Evolutionary conservation across 1,140 invertebrate species (phyloP), one percentile per base, ranked within the genome.

Genomic region (Heliconius melpomene): DNA sequence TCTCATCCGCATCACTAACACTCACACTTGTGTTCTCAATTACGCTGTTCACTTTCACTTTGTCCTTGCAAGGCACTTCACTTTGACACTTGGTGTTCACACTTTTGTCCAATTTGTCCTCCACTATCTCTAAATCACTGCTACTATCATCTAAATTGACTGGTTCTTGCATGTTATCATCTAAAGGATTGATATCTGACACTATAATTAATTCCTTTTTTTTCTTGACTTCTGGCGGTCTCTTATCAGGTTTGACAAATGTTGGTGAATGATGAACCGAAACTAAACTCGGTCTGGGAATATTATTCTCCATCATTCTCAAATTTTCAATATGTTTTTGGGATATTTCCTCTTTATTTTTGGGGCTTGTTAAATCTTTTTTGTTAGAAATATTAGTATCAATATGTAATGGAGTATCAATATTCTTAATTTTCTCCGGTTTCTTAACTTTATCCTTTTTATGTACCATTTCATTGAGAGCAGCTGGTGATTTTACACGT

Each of bases 91-190:
- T 83, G 71, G 72, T 84, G 88, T 71, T 89, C 87, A 89, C 86
- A 88, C 84, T 88, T 86, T 89, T 88, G 75, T 87, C 87, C 60
- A 78, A 82, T 74, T 90, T 90, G 13, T 94, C 92, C 60, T 92
- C 91, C 8, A 94, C 83, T 23, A 94, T 77, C 84, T 93, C 93
- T 8, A 94, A 89, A 57, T 93, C 92, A 88, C 91, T 93, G 81
- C 91, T 93, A 60, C 92, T 94, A 71, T 94, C 93, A 66, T 94
- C 93, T 1, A 94, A 80, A 1, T 89, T 85, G 1, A 91, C 76
- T 0, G 90, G 82, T 66, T 93, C 92, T 18, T 81, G 83, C 5
- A 78, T 79, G 9, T 85, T 79, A 76, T 91, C 90, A 7, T 80
- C 84, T 79, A 93, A 82, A 0, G 92, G 92, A 82, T 93, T 91